Evolutionary conservation across 2,113 vertebrate species (phyloP), one percentile per base, ranked within the genome.

Genomic region (Notiomystis cincta): DNA sequence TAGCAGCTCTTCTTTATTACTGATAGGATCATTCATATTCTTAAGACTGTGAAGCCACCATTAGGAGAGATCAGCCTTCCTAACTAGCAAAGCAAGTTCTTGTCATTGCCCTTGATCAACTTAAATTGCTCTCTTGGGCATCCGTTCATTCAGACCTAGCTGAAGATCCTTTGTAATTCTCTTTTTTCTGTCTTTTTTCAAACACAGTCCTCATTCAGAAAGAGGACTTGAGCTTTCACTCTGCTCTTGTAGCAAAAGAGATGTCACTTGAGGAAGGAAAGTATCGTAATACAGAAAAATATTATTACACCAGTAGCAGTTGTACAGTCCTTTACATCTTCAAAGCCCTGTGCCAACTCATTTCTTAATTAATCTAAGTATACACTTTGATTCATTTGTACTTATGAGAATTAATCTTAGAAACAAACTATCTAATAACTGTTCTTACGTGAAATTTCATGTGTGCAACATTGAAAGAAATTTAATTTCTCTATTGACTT

Each of bases 31-130:
- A 80, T 85, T 93, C 93, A 67, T 91, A 86, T 95, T 90, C 79
- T 47, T 57, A 23, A 90, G 40, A 35, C 48, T 90, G 21, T 64
- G 71, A 88, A 86, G 51, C 40, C 45, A 57, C 56, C 15, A 45
- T 88, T 91, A 92, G 82, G 67, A 88, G 50, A 77, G 20, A 85
- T 94, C 66, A 81, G 31, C 67, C 64, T 83, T 91, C 64, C 30
- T 85, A 86, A 93, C 84, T 79, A 75, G 40, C 80, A 80, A 90
- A 95, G 58, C 40, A 80, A 87, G 64, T 64, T 95, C 85, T 92
- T 86, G 40, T 85, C 35, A 7, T 69, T 88, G 83, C 66, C 75
- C 66, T 88, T 88, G 73, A 87, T 95, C 73, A 88, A 37, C 23
- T 83, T 51, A 67, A 89, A 86, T 86, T 77, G 15, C n/a, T 84